phyloP scores from a whole-genome alignment of 2,888 invertebrate genomes.

The Parascotia fuliginaria region DNA sequence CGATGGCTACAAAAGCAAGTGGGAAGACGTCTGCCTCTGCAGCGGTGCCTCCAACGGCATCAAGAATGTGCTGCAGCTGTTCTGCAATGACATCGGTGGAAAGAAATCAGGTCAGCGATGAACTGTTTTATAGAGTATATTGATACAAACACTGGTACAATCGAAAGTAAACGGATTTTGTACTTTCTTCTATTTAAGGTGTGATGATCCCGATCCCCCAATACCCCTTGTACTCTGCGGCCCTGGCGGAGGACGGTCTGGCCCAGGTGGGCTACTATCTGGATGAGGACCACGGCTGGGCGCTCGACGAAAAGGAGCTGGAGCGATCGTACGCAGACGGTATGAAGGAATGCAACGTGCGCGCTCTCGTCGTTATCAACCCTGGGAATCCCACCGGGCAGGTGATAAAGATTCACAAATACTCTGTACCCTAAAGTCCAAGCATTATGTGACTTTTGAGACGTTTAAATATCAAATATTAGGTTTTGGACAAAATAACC shows the following conservation, averaged over 20 bases:
- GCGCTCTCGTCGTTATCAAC: conserved; percentile 97
- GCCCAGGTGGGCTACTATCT: conserved; percentile 95
- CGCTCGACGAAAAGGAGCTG: conserved; percentile 91
- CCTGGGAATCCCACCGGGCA: conserved; percentile 99
- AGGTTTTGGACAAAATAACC: too few species aligned
- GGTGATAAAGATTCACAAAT: conserved; percentile 47
- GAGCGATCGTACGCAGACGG: conserved; percentile 90
- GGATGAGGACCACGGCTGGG: conserved; percentile 96
- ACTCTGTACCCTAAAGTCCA: too few species aligned
- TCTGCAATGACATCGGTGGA: conserved; percentile 84
- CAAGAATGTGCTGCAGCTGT: conserved; percentile 93
- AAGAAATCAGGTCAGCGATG: conserved; percentile 80
- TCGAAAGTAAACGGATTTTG: too few species aligned
- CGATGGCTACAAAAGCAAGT: conserved; percentile 91
- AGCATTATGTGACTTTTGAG: too few species aligned
- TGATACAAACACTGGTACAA: not conserved
- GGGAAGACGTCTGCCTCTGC: conserved; percentile 93
- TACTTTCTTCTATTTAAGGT: too few species aligned
- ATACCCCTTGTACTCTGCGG: conserved; percentile 98
- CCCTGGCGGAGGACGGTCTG: conserved; percentile 96
- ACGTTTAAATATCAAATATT: too few species aligned
- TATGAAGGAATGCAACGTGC: conserved; percentile 87
- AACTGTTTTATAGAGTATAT: not conserved
- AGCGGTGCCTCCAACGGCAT: conserved; percentile 97
- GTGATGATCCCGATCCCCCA: conserved; percentile 99